These are phyloP conservation scores for Gallinago paraguaiae DNA, from an alignment of 2,113 vertebrate genomes.

Conservation along the genomic window DNA sequence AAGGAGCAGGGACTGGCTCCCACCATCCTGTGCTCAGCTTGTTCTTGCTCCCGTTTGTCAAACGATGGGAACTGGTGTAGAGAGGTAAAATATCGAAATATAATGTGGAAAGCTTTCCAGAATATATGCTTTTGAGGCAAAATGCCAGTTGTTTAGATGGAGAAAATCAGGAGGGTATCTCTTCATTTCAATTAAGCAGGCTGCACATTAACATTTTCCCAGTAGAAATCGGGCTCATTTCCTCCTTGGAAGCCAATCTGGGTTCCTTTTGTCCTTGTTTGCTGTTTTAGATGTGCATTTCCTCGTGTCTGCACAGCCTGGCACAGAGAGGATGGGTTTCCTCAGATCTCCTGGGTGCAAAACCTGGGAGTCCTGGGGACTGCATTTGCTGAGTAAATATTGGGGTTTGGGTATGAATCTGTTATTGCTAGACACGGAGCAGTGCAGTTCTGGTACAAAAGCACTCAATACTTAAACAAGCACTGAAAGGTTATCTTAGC, in stretches of 20 bases:
- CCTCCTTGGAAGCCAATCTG: neutral
- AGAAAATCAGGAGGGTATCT: neutral
- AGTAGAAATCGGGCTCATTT: neutral
- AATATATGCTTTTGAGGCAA: neutral
- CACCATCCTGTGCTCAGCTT: neutral
- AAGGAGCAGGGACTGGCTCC: neutral
- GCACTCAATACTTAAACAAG: neutral
- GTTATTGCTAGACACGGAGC: neutral
- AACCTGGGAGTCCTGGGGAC: too few relatives aligned
- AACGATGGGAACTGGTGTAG: neutral
- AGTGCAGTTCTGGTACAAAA: too few relatives aligned
- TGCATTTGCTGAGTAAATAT: accelerated
- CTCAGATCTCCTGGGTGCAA: neutral
- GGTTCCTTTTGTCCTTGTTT: neutral
- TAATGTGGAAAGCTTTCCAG: neutral
- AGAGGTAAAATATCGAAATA: neutral
- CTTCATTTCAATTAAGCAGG: neutral
- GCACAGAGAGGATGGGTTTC: accelerated
- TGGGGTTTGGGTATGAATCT: accelerated
- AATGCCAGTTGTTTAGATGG: neutral
- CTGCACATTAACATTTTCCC: neutral
- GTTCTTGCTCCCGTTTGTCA: neutral
- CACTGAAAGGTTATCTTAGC: neutral
- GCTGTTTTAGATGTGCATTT: neutral
- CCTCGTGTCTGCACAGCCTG: neutral